Conservation (phyloP, 2,113 vertebrate species). For the Clarias gariepinus region DNA sequence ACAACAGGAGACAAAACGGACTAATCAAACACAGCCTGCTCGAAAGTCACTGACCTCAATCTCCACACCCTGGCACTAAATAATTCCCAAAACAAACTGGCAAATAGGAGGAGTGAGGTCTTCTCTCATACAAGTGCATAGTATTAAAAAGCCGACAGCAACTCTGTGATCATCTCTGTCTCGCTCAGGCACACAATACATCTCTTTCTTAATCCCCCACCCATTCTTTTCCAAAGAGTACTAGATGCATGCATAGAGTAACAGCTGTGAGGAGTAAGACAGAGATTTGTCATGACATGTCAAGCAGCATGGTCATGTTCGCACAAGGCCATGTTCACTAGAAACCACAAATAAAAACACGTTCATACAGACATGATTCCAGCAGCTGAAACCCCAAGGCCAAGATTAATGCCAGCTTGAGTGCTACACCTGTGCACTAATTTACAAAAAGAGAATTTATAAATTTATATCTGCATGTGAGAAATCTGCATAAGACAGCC, state of each 20-base stretch:
- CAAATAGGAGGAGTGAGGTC: constrained; percentile 33
- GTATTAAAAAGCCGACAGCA: not conserved
- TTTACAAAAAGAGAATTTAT: constrained; percentile 19
- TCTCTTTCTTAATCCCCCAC: not conserved
- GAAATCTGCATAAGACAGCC: not conserved
- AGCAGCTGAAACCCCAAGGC: constrained; percentile 58
- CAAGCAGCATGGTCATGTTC: not conserved
- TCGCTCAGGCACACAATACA: not conserved
- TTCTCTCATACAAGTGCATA: constrained; percentile 2
- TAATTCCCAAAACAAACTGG: constrained; percentile 36
- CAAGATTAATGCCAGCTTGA: constrained; percentile 59
- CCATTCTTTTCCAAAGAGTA: not conserved
- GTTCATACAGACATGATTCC: constrained; percentile 51
- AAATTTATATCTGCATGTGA: not conserved
- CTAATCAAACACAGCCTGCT: constrained; percentile 42
- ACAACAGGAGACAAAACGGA: constrained; percentile 34
- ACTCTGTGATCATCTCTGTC: not conserved
- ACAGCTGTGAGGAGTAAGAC: constrained; percentile 13
- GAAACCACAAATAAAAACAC: constrained; percentile 40
- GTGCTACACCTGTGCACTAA: constrained; percentile 34
- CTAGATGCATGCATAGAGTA: not conserved
- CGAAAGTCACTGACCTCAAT: constrained; percentile 45
- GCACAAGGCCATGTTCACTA: constrained; percentile 44
- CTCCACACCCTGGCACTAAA: constrained; percentile 20
- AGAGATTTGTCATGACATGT: constrained; percentile 14